These are phyloP conservation scores for Limnephilus marmoratus DNA, from an alignment of 2,888 invertebrate genomes.

Conservation along the genomic window DNA sequence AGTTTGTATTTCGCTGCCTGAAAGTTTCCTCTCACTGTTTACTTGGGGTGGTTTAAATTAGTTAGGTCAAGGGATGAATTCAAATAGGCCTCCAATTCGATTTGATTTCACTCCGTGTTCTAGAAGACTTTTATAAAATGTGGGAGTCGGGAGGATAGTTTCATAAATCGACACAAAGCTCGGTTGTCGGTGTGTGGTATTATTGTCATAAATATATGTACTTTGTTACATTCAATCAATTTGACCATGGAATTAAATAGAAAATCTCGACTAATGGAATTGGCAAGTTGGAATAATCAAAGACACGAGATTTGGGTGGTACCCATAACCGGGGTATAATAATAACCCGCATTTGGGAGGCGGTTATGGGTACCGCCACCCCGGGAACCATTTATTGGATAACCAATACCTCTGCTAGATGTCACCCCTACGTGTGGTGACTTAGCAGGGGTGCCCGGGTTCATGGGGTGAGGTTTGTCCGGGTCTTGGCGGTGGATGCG, in stretches of 20 bases:
- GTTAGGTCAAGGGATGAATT: slow-evolving; percentile 23
- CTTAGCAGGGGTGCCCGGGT: too few species aligned
- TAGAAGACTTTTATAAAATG: background rate
- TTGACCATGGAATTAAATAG: background rate
- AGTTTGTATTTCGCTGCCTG: background rate
- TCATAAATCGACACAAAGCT: background rate
- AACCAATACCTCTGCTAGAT: too few species aligned
- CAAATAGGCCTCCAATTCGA: background rate
- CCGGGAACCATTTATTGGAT: too few species aligned
- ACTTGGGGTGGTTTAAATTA: slow-evolving; percentile 14
- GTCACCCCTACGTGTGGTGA: too few species aligned
- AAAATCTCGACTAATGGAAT: background rate
- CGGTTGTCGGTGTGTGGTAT: background rate
- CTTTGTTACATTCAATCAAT: background rate
- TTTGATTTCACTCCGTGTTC: background rate
- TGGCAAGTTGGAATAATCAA: too few species aligned
- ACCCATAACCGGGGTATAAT: too few species aligned
- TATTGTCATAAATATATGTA: background rate
- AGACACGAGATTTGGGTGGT: too few species aligned
- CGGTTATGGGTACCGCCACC: too few species aligned
- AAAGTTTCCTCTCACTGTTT: background rate
- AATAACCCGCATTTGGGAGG: too few species aligned
- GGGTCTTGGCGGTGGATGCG: too few species aligned
- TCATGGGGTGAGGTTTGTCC: too few species aligned
- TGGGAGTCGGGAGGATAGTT: background rate